These are phyloP conservation scores for Gadopsis marmoratus DNA, from an alignment of 2,797 vertebrate species.

Conservation along the genomic window DNA sequence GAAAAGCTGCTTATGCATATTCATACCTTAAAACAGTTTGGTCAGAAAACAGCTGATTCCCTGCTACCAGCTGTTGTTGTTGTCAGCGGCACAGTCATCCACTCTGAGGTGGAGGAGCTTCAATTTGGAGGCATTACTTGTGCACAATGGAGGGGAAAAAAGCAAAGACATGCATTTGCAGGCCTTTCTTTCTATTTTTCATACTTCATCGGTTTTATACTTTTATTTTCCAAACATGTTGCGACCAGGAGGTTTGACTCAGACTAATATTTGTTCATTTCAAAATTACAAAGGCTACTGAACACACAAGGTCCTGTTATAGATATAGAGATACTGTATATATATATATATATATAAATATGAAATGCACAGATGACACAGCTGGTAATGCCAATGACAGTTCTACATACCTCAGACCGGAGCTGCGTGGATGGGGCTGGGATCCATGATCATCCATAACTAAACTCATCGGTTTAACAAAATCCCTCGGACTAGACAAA, in stretches of 20 bases:
- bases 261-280: not conserved
- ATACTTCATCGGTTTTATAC: not conserved
- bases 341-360: not conserved
- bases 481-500: slow-evolving; percentile 73
- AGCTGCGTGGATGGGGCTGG: slow-evolving; percentile 72
- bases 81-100: not conserved
- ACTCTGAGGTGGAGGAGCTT: not conserved
- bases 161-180: not conserved
- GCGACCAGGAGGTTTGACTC: not conserved
- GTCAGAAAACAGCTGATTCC: slow-evolving; percentile 35
- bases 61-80: slow-evolving; percentile 5
- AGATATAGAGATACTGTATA: not conserved
- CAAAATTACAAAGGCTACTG: not conserved
- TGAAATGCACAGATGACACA: slow-evolving; percentile 24
- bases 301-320: not conserved
- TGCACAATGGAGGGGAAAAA: not conserved
- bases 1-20: slow-evolving; percentile 28
- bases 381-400: slow-evolving; percentile 42
- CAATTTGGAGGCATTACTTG: not conserved
- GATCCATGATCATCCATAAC: slow-evolving; percentile 84
- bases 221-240: not conserved
- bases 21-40: slow-evolving; percentile 1
- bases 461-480: slow-evolving; percentile 72
- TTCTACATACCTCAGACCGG: slow-evolving; percentile 79
- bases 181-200: not conserved